phyloP scores from a whole-genome alignment of 2,888 invertebrate genomes.

The Hoplodrina blanda region DNA sequence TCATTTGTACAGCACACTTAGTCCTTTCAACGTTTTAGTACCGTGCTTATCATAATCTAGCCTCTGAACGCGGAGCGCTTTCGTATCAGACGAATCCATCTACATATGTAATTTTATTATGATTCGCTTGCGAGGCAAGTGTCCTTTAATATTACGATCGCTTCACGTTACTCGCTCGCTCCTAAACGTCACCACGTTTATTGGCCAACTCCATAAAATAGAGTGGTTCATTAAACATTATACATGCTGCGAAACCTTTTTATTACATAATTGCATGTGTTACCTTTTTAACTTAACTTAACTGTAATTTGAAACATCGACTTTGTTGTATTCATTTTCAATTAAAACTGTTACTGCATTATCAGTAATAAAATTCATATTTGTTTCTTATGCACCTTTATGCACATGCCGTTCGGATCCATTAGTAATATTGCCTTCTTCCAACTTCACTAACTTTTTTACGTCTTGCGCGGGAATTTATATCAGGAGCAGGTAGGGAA shows the following conservation, averaged over 20 bases:
- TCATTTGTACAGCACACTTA: slow-evolving; percentile 66
- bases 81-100: slow-evolving; percentile 75
- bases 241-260: slow-evolving; percentile 75
- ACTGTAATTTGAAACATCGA: slow-evolving; percentile 67
- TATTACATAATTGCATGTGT: slow-evolving; percentile 83
- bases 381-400: slow-evolving; percentile 72
- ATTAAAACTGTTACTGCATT: slow-evolving; percentile 72
- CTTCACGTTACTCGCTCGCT: slow-evolving; percentile 73
- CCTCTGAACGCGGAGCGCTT: slow-evolving; percentile 67
- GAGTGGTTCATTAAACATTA: slow-evolving; percentile 85
- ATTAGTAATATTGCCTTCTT: slow-evolving; percentile 74
- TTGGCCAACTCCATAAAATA: slow-evolving; percentile 84
- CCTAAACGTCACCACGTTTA: slow-evolving; percentile 79
- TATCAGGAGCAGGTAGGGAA: slow-evolving; percentile 83
- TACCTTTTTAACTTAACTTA: slow-evolving; percentile 76
- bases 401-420: slow-evolving; percentile 69
- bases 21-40: slow-evolving; percentile 71
- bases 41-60: slow-evolving; percentile 70
- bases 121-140: slow-evolving; percentile 79
- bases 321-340: slow-evolving; percentile 74
- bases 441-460: slow-evolving; percentile 71
- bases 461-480: slow-evolving; percentile 74
- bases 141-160: slow-evolving; percentile 83
- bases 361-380: slow-evolving; percentile 76
- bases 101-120: slow-evolving; percentile 84